Evolutionary conservation across 2,797 vertebrate species (phyloP), one percentile per base, ranked within the genome.

Genomic region (Chelonia mydas): DNA sequence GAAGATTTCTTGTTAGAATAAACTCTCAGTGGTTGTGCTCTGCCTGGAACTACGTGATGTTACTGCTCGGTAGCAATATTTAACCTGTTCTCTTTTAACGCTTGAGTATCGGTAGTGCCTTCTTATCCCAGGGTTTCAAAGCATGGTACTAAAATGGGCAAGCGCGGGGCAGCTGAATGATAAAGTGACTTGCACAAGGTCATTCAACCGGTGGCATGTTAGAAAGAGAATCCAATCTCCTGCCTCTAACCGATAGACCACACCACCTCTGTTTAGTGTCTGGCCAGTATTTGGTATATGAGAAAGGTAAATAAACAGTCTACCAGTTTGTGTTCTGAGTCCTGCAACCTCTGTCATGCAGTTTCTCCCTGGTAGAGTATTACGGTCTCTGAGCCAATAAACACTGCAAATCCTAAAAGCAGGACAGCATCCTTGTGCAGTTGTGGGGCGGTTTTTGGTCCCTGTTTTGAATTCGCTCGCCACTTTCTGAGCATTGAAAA

Each of bases 231-330:
- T 93, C 1, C 0, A 1, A 77, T 84, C 31, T 53, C 76, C 57
- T 0, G 78, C 21, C 23, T 0, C 77, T 11, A 79, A 21, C 47
- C 9, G 3, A 53, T 0, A 1, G 37, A 85, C 37, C 3, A 0
- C 2, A 0, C 27, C 5, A 0, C 5, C 6, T 54, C 57, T 51
- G 37, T 37, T 6, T 33, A 12, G 49, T 49, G 7, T 1, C 68
- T 41, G 83, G 17, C 49, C 53, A 41, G 50, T 86, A 31, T 76
- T 84, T 51, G 8, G 23, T 33, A 11, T 41, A 23, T 1, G 0
- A n/a, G 15, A 72, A 54, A 93, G 49, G 41, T 80, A 12, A 49
- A 13, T 80, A 12, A 49, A 13, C 41, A 6, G 61, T 90, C 33
- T 85, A 49, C 77, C 77, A 74, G n/a, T 10, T 81, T 93, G 7